Evolutionary conservation across 2,888 invertebrate species (phyloP).

Genomic region (Elmis aenea): DNA sequence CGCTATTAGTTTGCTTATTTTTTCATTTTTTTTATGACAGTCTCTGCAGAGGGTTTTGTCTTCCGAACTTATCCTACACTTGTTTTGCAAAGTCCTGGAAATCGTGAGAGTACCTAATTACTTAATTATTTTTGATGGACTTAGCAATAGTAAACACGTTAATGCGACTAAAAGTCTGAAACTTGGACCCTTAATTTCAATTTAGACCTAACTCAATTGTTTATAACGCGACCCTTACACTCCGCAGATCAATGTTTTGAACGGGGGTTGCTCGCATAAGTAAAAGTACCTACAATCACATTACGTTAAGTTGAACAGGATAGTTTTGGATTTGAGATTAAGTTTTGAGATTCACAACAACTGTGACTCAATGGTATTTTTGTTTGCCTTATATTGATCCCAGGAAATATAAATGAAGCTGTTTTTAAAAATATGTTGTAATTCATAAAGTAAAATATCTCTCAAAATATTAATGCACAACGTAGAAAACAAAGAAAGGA

Average conservation of each 20-base stretch:
- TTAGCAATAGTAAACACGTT: slow-evolving; percentile 11
- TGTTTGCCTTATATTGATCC: no score
- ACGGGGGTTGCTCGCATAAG: slow-evolving; percentile 1
- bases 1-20: neutral
- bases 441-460: no score
- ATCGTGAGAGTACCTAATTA: slow-evolving; percentile 10
- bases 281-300: slow-evolving; percentile 1
- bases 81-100: slow-evolving; percentile 6
- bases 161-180: slow-evolving; percentile 10
- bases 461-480: no score
- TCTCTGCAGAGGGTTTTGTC: neutral
- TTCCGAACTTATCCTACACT: neutral
- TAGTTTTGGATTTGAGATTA: no score
- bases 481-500: no score
- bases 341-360: no score
- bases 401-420: no score
- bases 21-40: neutral
- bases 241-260: slow-evolving; percentile 4
- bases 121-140: slow-evolving; percentile 11
- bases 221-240: slow-evolving; percentile 1
- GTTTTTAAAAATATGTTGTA: no score
- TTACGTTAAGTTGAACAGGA: slow-evolving; percentile 4
- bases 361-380: no score
- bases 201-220: slow-evolving; percentile 12
- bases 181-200: slow-evolving; percentile 11